Conservation (phyloP, 2,888 invertebrate species). For the Amaurobius ferox region DNA sequence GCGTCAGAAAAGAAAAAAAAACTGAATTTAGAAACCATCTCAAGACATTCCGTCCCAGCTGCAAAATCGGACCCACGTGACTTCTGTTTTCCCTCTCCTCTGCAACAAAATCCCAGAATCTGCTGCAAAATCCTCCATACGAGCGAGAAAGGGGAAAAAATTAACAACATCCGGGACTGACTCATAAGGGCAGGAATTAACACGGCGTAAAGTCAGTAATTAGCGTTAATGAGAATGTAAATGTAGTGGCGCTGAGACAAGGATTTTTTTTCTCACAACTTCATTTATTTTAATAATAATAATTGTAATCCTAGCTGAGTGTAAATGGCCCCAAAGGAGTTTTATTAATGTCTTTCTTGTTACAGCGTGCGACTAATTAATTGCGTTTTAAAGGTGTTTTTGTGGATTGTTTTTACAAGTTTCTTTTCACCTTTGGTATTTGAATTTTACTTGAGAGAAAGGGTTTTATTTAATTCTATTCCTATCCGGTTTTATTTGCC, state of each 20-base stretch:
- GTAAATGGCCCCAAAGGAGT: slow-evolving; percentile 62
- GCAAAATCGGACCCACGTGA: too few species aligned
- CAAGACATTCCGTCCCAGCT: too few species aligned
- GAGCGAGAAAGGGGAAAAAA: slow-evolving; percentile 17
- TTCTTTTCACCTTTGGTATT: background rate
- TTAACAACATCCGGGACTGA: background rate
- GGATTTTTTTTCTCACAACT: slow-evolving; percentile 13
- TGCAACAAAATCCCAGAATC: background rate
- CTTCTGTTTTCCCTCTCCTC: too few species aligned
- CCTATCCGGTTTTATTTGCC: too few species aligned
- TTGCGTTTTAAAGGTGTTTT: slow-evolving; percentile 61
- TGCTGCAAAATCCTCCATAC: background rate
- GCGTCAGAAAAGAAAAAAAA: too few species aligned
- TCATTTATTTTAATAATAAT: slow-evolving; percentile 72
- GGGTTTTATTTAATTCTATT: too few species aligned
- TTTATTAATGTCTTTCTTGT: slow-evolving; percentile 64
- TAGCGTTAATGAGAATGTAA: slow-evolving; percentile 69
- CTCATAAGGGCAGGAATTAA: slow-evolving; percentile 42
- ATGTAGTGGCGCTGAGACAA: slow-evolving; percentile 35
- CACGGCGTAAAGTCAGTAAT: slow-evolving; percentile 66
- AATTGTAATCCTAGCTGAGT: slow-evolving; percentile 67
- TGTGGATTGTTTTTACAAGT: slow-evolving; percentile 4
- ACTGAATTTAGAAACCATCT: too few species aligned
- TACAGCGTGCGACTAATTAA: slow-evolving; percentile 59
- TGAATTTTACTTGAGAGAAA: too few species aligned